These are phyloP conservation scores for Trileptium ribeirensis DNA, from an alignment of 2,888 invertebrate species.

Conservation along the genomic window DNA sequence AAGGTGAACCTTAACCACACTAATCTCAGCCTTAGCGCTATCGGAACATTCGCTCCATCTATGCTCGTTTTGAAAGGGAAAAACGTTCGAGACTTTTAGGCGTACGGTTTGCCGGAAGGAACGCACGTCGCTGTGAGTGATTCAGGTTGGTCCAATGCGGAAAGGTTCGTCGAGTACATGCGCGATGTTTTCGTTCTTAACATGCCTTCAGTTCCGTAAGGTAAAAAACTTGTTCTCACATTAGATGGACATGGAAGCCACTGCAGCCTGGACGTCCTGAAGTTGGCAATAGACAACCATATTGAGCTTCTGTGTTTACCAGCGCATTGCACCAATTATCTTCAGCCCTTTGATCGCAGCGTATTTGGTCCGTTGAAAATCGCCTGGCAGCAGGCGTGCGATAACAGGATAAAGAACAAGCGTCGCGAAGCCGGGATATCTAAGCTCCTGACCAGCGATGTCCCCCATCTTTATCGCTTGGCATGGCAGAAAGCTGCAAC, in stretches of 20 bases:
- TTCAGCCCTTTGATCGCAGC: not conserved
- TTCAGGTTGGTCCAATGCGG: not conserved
- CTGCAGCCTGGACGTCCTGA: not conserved
- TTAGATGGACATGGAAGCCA: conserved; percentile 12
- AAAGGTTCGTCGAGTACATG: not conserved
- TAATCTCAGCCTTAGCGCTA: conserved; percentile 7
- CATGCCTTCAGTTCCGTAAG: not conserved
- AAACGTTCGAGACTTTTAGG: not conserved
- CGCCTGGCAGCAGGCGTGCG: not conserved
- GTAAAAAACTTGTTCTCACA: not conserved
- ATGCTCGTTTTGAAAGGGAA: not conserved
- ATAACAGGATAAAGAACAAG: not conserved
- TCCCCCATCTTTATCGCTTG: not conserved
- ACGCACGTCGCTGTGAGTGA: not conserved
- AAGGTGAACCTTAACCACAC: not conserved
- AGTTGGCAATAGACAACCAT: not conserved
- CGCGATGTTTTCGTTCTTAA: not conserved
- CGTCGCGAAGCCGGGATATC: not conserved
- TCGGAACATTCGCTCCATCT: not conserved
- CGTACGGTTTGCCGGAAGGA: not conserved
- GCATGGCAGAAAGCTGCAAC: not conserved
- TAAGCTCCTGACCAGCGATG: not conserved
- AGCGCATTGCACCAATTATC: not conserved
- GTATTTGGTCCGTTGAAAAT: not conserved
- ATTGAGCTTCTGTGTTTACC: conserved; percentile 5